These are phyloP conservation scores for Caenorhabditis sp. DNA, from an alignment of 2,888 invertebrate species.

Conservation along the genomic window DNA sequence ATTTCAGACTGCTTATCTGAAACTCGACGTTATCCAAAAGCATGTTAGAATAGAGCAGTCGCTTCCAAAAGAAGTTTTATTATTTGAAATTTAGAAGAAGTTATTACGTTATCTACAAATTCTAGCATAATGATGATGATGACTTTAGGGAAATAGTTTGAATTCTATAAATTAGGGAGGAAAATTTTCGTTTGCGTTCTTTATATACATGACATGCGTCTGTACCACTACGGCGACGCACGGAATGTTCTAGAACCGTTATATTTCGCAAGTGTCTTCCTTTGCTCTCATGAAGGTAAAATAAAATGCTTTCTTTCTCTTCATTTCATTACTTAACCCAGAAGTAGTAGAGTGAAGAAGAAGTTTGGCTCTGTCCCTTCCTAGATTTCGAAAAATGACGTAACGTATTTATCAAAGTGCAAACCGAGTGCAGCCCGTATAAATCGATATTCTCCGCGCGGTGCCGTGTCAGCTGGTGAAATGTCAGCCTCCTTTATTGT, in stretches of 20 bases:
- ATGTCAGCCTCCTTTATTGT: not conserved
- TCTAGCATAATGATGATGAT: too few species aligned
- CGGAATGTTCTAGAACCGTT: slow-evolving; percentile 17
- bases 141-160: too few species aligned
- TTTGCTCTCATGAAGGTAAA: too few species aligned
- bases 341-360: too few species aligned
- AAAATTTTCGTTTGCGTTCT: too few species aligned
- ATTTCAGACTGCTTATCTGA: slow-evolving; percentile 29
- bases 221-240: not conserved
- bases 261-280: slow-evolving; percentile 23
- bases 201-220: too few species aligned
- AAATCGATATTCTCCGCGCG: slow-evolving; percentile 13
- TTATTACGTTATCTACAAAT: too few species aligned
- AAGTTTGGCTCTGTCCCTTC: not conserved
- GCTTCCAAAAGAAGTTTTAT: not conserved
- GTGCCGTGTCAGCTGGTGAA: not conserved
- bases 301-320: too few species aligned
- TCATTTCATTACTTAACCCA: too few species aligned
- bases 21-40: not conserved
- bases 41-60: not conserved
- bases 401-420: slow-evolving; percentile 2
- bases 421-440: slow-evolving; percentile 13
- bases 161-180: too few species aligned
- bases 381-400: not conserved
- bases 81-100: too few species aligned